Evolutionary conservation across 1,140 invertebrate genomes (phyloP).

Genomic region (Anthonomus grandis): DNA sequence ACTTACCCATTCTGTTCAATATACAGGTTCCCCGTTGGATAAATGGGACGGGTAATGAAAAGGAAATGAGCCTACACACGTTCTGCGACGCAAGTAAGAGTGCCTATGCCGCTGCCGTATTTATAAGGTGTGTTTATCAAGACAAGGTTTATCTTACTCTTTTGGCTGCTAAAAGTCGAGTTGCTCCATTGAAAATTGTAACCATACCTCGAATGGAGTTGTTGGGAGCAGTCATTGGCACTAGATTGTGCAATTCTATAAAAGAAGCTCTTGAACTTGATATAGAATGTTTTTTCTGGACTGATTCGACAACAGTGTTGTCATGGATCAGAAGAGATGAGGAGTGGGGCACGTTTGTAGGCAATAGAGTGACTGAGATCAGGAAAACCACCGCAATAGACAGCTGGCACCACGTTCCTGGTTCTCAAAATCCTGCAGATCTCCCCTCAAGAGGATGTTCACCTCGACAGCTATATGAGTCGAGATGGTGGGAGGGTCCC

Average conservation of each 20-base stretch:
- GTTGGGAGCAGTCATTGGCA: too few species aligned
- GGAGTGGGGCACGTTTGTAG: constrained; percentile 35
- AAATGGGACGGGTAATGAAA: not conserved
- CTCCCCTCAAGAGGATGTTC: constrained; percentile 43
- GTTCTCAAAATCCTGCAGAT: constrained; percentile 48
- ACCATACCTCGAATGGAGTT: too few species aligned
- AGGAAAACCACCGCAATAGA: constrained; percentile 29
- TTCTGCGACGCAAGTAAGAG: not conserved
- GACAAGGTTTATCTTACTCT: too few species aligned
- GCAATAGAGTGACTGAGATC: constrained; percentile 42
- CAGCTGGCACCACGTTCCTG: constrained; percentile 46
- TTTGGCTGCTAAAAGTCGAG: too few species aligned
- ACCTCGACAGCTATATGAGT: constrained; percentile 36
- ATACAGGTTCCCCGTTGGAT: constrained; percentile 22
- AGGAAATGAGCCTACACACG: too few species aligned
- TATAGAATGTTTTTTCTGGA: constrained; percentile 25
- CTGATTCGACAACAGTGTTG: constrained; percentile 36
- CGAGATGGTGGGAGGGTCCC: constrained; percentile 22
- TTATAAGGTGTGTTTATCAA: too few species aligned
- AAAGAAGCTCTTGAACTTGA: too few species aligned
- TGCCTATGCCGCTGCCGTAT: not conserved
- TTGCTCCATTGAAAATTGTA: too few species aligned
- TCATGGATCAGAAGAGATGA: constrained; percentile 31
- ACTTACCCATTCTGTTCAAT: constrained; percentile 1
- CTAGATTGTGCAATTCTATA: too few species aligned